Evolutionary conservation across 2,113 vertebrate species (phyloP).

Genomic region (Lates calcarifer): DNA sequence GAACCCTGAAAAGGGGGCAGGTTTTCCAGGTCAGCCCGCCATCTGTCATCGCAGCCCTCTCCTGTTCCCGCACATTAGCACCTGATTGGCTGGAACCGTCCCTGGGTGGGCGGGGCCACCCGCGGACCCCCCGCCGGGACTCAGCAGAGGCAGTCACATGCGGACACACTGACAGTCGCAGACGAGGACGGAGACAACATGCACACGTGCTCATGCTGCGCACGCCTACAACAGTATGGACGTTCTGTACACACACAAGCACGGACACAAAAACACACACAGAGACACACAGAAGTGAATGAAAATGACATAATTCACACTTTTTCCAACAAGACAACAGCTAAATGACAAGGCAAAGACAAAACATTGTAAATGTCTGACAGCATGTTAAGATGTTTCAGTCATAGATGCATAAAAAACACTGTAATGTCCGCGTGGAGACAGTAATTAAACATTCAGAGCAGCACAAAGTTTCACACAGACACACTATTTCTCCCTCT

Average conservation of each 20-base stretch:
- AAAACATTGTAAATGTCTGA: not conserved
- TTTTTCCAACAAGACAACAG: not conserved
- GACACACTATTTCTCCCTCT: not conserved
- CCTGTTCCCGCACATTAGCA: constrained; percentile 92
- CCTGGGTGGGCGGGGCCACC: constrained; percentile 87
- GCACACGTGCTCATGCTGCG: constrained; percentile 5
- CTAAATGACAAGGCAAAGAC: not conserved
- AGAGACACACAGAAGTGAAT: not conserved
- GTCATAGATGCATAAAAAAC: not conserved
- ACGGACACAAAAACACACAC: not conserved
- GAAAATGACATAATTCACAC: not conserved
- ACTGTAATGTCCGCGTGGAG: no score
- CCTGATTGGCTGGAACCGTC: constrained; percentile 93
- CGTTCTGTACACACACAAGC: not conserved
- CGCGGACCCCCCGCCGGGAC: constrained; percentile 83
- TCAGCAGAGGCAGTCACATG: constrained; percentile 50
- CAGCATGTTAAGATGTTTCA: not conserved
- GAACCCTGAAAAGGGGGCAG: constrained; percentile 94
- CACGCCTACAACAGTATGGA: not conserved
- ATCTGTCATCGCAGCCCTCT: constrained; percentile 93
- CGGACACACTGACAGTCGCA: constrained; percentile 25
- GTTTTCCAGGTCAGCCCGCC: constrained; percentile 95
- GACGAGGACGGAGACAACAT: constrained; percentile 27
- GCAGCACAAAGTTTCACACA: not conserved
- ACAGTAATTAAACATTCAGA: not conserved